A percentile compares a stretch with the other conserved stretches of the same genome.
These are phyloP conservation scores for Apeltes quadracus DNA, from an alignment of 2,113 vertebrate genomes.

Conservation along the genomic window DNA sequence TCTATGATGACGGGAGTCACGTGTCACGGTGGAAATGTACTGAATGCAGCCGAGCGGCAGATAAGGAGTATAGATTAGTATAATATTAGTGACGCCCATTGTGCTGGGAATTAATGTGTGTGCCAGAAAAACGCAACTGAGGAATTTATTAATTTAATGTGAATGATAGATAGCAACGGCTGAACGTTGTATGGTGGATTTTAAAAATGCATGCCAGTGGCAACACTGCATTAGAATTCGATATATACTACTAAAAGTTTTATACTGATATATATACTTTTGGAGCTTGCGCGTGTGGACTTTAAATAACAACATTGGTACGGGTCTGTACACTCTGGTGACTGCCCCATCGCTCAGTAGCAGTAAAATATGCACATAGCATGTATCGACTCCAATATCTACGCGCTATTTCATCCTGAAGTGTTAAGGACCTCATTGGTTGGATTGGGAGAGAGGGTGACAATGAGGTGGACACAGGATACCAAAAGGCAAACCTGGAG, in stretches of 20 bases:
- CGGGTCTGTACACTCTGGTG: constrained; percentile 20
- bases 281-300: background rate
- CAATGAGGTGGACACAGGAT: constrained; percentile 3
- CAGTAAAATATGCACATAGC: constrained; percentile 59
- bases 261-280: constrained; percentile 21
- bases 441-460: background rate
- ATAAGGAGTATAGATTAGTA: background rate
- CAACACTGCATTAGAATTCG: background rate
- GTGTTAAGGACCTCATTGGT: background rate
- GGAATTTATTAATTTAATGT: background rate
- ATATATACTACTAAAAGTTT: background rate
- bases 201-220: background rate
- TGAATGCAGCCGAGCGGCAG: constrained; percentile 12
- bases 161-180: constrained; percentile 9
- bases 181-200: background rate
- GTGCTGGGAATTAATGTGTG: constrained; percentile 12
- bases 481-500: constrained; percentile 2
- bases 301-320: background rate
- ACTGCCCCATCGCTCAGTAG: constrained; percentile 4
- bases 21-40: constrained; percentile 24
- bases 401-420: constrained; percentile 24
- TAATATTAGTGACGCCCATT: constrained; percentile 10
- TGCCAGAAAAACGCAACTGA: background rate
- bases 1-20: constrained; percentile 18
- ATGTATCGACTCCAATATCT: constrained; percentile 48